Evolutionary conservation across 2,113 vertebrate species (phyloP).

Genomic region (Pica pica): DNA sequence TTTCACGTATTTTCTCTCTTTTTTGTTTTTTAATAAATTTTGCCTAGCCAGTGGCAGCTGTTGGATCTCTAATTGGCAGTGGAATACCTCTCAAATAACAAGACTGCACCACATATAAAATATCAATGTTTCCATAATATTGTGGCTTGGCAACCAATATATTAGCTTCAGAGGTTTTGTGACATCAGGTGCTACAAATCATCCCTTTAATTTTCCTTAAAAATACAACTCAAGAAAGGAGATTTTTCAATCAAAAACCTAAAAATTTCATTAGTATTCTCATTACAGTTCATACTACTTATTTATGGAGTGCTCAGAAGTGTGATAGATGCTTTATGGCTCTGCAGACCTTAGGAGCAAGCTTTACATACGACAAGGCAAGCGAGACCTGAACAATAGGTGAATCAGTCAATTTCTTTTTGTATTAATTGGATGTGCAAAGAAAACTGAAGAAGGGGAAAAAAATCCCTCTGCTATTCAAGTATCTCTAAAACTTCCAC

Average conservation of each 20-base stretch:
- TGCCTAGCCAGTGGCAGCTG: neutral
- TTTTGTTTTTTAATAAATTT: neutral
- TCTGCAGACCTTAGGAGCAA: conserved; percentile 4
- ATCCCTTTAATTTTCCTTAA: conserved; percentile 3
- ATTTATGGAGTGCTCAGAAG: conserved; percentile 22
- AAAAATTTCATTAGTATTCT: conserved; percentile 33
- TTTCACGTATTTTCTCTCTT: neutral
- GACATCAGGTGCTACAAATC: conserved; percentile 5
- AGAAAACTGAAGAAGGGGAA: neutral
- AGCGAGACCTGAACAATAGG: neutral
- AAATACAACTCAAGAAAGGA: neutral
- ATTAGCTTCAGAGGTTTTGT: neutral
- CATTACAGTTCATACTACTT: conserved; percentile 21
- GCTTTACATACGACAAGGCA: neutral
- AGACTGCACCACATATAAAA: neutral
- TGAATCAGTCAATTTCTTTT: conserved; percentile 29
- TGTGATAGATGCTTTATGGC: neutral
- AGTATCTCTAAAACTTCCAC: neutral
- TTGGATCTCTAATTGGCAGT: neutral
- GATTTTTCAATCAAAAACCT: conserved; percentile 24
- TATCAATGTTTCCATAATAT: neutral
- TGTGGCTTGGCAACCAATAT: neutral
- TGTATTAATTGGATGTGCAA: conserved; percentile 18
- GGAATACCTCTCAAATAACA: neutral
- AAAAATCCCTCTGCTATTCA: neutral